A percentile compares a stretch with the other conserved stretches of the same genome.
Conservation (phyloP, 2,888 invertebrate species). For the Rosalia funebris region DNA sequence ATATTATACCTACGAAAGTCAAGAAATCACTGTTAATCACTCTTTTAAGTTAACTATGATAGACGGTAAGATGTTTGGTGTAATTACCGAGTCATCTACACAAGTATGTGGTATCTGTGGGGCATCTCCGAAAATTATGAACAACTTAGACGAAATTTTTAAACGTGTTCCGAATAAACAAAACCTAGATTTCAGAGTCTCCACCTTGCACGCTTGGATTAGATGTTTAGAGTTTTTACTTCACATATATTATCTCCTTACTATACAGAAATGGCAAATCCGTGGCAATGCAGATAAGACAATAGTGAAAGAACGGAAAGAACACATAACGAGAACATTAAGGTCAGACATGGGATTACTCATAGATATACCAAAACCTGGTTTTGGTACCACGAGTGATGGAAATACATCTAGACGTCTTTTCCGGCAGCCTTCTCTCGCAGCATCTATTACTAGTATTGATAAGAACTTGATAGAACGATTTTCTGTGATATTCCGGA, state of each 20-base stretch:
- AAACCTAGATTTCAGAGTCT: background rate
- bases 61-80: background rate
- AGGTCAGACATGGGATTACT: background rate
- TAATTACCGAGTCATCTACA: background rate
- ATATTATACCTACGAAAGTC: background rate
- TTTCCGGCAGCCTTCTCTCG: background rate
- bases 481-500: background rate
- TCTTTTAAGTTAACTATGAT: background rate
- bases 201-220: background rate
- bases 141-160: background rate
- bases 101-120: background rate
- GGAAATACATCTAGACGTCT: background rate
- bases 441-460: background rate
- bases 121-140: background rate
- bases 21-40: background rate
- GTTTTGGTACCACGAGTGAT: slow-evolving; percentile 5
- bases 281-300: background rate
- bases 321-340: no score
- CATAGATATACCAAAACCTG: slow-evolving; percentile 4
- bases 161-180: no score
- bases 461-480: background rate
- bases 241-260: background rate
- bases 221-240: background rate
- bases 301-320: background rate
- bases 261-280: background rate